phyloP scores from a whole-genome alignment of 2,888 invertebrate species.

The Macrophya alboannulata region DNA sequence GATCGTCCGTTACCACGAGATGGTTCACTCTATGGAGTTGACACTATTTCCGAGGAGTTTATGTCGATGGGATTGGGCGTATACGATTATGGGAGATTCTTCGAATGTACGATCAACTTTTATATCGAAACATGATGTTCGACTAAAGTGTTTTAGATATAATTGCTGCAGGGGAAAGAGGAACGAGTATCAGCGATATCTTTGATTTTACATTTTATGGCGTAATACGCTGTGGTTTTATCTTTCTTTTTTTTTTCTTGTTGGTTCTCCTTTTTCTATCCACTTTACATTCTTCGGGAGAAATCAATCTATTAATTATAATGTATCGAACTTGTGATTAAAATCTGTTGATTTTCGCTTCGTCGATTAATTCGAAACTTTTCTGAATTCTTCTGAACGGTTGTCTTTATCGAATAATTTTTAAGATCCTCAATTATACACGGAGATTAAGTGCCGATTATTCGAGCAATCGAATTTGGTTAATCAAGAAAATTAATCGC shows the following conservation, averaged over 20 bases:
- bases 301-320: background rate
- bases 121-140: constrained; percentile 34
- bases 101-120: background rate
- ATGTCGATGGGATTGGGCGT: background rate
- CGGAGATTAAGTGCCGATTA: background rate
- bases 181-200: background rate
- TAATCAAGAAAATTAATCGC: no score
- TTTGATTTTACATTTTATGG: background rate
- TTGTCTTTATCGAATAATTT: background rate
- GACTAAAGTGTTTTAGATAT: constrained; percentile 49
- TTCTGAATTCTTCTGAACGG: background rate
- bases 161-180: background rate
- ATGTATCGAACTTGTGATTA: background rate
- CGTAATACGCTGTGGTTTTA: constrained; percentile 16
- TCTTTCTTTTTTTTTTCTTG: background rate
- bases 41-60: background rate
- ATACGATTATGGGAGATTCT: constrained; percentile 9
- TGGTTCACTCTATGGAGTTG: background rate
- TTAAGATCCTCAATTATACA: background rate
- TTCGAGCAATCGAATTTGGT: background rate
- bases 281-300: background rate
- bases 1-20: constrained; percentile 34
- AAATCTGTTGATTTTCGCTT: background rate
- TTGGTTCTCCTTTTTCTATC: background rate
- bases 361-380: background rate